Evolutionary conservation across 2,888 invertebrate genomes (phyloP), one percentile per base, ranked within the genome.

Genomic region (Thyatira batis): DNA sequence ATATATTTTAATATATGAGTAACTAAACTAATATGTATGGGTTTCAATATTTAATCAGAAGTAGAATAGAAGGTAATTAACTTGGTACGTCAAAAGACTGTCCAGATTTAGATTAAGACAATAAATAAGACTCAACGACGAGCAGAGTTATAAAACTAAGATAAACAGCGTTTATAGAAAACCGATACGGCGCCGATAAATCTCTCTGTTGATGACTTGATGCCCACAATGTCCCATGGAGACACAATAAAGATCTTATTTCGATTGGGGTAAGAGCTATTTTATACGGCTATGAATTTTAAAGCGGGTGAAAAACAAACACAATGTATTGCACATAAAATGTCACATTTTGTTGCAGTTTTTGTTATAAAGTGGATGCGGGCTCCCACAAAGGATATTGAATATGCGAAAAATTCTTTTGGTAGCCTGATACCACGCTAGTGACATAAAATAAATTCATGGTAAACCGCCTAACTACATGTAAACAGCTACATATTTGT

Each of bases 81-180:
- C 27, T 28, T 21, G 5, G 48, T 11, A 28, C 48, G 28, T 48
- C 28, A 45, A n/a, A 28, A 27, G 27, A 13, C 27, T 27, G 20
- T 48, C 48, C 20, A 39, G 27, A 27, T 27, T 48, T 48, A 48
- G 48, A 27, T 13, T 27, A 48, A 17, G 48, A 28, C 28, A 48
- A 48, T 48, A 48, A 48, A 28, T 48, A 20, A 55, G 57, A 58
- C 60, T 59, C 63, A 65, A 61, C 61, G 65, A 46, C 65, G 54
- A 60, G 51, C 52, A 53, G 49, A 61, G 61, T 61, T 62, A 64
- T 67, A 71, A 69, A 67, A 60, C 64, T 61, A 66, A 67, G 67
- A 69, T 65, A 67, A 65, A 67, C 65, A 59, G 60, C 65, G 69
- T 81, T 82, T 82, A 84, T 81, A 70, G 80, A 73, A 82, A 82